A percentile compares a stretch with the other conserved stretches of the same genome.
Conservation (phyloP, 2,797 vertebrate genomes). For the Cossypha heuglini region DNA sequence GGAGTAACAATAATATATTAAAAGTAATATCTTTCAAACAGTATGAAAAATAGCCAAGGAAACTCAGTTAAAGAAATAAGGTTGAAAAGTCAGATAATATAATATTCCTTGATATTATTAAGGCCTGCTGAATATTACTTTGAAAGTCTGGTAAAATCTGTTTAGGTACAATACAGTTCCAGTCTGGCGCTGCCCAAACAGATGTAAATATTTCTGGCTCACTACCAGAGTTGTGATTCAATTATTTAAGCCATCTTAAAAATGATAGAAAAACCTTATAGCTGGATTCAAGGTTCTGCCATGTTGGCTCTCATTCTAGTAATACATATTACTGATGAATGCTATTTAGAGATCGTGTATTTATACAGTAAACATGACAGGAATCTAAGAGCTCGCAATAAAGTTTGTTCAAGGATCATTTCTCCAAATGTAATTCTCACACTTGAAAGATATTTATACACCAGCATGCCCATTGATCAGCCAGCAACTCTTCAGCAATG, state of each 20-base stretch:
- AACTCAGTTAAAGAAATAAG: neutral
- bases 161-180: neutral
- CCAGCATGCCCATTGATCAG: neutral
- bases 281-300: neutral
- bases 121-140: neutral
- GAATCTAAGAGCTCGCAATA: neutral
- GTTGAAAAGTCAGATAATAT: neutral
- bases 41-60: neutral
- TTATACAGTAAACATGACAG: neutral
- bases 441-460: neutral
- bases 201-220: slow-evolving; percentile 8
- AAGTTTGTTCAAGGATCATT: slow-evolving; percentile 7
- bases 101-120: neutral
- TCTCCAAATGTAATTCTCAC: neutral
- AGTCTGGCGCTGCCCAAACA: neutral
- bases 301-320: neutral
- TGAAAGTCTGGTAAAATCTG: neutral
- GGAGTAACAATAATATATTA: neutral
- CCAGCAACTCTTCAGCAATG: neutral
- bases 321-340: neutral
- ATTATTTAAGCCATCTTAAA: slow-evolving; percentile 16
- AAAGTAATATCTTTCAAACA: neutral
- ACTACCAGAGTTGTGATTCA: neutral
- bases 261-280: neutral
- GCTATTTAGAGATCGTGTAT: neutral